Conservation (phyloP, 2,888 invertebrate genomes). For the Plagodis dolabraria region DNA sequence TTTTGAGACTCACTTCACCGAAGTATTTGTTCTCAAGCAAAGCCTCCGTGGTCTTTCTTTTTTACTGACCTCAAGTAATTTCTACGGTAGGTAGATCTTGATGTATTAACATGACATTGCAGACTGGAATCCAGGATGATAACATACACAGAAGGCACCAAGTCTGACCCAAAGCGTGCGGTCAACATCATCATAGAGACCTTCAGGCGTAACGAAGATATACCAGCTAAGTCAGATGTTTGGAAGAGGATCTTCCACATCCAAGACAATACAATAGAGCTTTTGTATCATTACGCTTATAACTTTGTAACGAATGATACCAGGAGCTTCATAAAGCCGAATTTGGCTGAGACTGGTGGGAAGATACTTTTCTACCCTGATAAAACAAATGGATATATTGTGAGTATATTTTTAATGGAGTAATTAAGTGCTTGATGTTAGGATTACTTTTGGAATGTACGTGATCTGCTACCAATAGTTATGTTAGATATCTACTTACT, state of each 20-base stretch:
- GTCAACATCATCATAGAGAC: constrained; percentile 84
- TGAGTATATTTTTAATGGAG: constrained; percentile 51
- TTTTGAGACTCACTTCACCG: no score
- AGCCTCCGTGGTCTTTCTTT: no score
- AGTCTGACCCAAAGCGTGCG: constrained; percentile 63
- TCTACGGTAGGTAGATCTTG: no score
- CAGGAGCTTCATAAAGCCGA: constrained; percentile 88
- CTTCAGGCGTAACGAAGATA: constrained; percentile 82
- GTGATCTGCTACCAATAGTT: no score
- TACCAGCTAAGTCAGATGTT: constrained; percentile 86
- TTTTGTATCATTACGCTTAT: constrained; percentile 87
- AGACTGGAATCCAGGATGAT: constrained; percentile 68
- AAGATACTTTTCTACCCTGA: constrained; percentile 86
- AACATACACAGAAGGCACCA: constrained; percentile 63
- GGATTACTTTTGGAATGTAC: no score
- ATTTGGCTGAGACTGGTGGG: constrained; percentile 88
- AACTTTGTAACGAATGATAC: constrained; percentile 87
- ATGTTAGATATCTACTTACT: no score
- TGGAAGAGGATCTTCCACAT: constrained; percentile 87
- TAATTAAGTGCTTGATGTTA: no score
- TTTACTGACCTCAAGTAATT: no score
- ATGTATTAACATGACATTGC: background rate
- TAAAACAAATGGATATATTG: constrained; percentile 87
- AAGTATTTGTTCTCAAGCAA: no score
- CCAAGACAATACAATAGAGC: constrained; percentile 84